Conservation (phyloP, 35 echinoderm and acorn worm species). For the Strongylocentrotus purpuratus region DNA sequence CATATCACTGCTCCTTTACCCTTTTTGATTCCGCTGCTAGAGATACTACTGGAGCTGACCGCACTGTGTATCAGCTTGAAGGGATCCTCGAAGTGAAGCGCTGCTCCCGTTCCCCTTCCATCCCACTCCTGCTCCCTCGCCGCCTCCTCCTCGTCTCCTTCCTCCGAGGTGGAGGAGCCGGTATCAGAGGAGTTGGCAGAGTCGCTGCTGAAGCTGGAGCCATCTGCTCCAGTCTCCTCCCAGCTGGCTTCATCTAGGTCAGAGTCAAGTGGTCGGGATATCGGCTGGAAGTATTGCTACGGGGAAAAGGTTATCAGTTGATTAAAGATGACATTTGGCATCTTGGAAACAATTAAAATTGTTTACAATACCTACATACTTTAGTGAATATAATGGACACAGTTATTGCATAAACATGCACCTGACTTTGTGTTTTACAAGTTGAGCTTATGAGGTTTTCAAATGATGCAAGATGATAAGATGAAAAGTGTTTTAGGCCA, state of each 20-base stretch:
- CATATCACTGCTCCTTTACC: neutral
- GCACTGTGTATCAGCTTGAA: slow-evolving; percentile 80
- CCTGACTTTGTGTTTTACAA: no score
- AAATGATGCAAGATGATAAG: no score
- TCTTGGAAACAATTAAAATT: no score
- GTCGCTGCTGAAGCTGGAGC: slow-evolving; percentile 56
- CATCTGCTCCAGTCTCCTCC: slow-evolving; percentile 85
- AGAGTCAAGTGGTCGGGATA: slow-evolving; percentile 61
- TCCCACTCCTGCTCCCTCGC: slow-evolving; percentile 22
- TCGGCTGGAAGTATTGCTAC: slow-evolving; percentile 42
- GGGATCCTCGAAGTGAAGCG: slow-evolving; percentile 73
- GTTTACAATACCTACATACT: no score
- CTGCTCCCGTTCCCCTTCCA: neutral
- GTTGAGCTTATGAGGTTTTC: no score
- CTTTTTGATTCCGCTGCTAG: slow-evolving; percentile 34
- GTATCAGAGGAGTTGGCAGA: slow-evolving; percentile 60
- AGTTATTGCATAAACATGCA: no score
- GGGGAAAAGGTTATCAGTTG: no score
- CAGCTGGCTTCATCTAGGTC: slow-evolving; percentile 87
- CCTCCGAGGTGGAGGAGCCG: slow-evolving; percentile 49
- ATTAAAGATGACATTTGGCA: no score
- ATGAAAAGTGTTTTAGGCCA: no score
- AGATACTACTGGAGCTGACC: slow-evolving; percentile 33
- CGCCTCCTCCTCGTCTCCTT: slow-evolving; percentile 63
- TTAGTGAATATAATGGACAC: no score